Evolutionary conservation across 2,888 invertebrate species (phyloP).

Genomic region (Glyphotaelius pellucidus): DNA sequence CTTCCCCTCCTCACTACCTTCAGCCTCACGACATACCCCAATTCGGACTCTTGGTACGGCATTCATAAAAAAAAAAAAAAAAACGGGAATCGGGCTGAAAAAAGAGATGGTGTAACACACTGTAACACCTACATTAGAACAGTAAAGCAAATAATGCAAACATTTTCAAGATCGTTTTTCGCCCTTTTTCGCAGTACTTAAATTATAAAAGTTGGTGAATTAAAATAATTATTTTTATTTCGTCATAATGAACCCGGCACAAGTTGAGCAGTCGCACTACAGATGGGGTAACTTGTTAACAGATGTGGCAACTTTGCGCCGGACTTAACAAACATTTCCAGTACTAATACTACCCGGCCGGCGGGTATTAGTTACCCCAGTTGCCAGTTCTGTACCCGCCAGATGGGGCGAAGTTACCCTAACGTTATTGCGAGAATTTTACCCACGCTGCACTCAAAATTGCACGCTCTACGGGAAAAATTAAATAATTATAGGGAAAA

Average conservation of each 20-base stretch:
- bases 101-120: too few species aligned
- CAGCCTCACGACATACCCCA: too few species aligned
- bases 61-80: too few species aligned
- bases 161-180: background rate
- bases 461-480: background rate
- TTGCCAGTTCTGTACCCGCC: background rate
- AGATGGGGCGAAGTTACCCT: background rate
- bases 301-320: constrained; percentile 32
- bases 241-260: background rate
- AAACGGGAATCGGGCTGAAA: too few species aligned
- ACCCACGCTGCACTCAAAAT: background rate
- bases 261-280: background rate
- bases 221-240: constrained; percentile 11
- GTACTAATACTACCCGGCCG: constrained; percentile 16
- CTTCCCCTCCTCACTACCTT: too few species aligned
- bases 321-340: constrained; percentile 21
- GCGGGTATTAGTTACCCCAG: background rate
- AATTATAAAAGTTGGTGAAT: background rate
- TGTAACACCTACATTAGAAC: too few species aligned
- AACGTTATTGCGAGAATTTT: background rate
- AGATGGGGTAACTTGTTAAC: constrained; percentile 23
- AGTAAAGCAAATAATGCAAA: background rate
- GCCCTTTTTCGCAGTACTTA: background rate
- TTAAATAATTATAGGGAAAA: background rate
- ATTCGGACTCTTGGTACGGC: too few species aligned